Evolutionary conservation across 2,797 vertebrate species (phyloP).

Genomic region (Antrozous pallidus): DNA sequence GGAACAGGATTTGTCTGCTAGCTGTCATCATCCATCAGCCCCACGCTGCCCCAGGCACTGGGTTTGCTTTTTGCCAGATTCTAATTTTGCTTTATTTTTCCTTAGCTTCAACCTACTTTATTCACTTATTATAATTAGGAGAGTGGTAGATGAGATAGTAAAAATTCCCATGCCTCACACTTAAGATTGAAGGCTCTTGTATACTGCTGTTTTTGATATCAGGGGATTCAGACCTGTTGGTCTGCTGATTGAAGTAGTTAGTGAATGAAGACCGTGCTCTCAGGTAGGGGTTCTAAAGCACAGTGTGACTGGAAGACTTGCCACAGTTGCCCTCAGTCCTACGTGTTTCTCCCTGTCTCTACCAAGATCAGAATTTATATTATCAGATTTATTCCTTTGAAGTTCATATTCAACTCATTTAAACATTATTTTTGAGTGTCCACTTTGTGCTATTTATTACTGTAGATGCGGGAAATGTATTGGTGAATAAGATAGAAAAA

Average conservation of each 20-base stretch:
- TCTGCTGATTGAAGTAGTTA: not conserved
- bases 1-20: slow-evolving; percentile 81
- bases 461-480: not conserved
- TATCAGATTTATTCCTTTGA: not conserved
- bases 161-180: not conserved
- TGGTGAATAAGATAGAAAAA: not conserved
- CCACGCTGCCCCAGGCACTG: slow-evolving; percentile 81
- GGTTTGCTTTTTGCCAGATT: slow-evolving; percentile 81
- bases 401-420: not conserved
- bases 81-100: slow-evolving; percentile 81
- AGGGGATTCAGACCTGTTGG: not conserved
- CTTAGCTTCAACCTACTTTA: slow-evolving; percentile 78
- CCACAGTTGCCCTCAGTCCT: not conserved
- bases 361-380: not conserved
- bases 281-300: fast-evolving
- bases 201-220: not conserved
- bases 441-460: not conserved
- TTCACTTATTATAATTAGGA: slow-evolving; percentile 79
- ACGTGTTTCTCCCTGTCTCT: not conserved
- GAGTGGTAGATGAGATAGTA: slow-evolving; percentile 54
- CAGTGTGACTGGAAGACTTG: not conserved
- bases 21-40: slow-evolving; percentile 83
- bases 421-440: not conserved
- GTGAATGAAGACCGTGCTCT: not conserved
- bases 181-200: not conserved